A percentile compares a stretch with the other conserved stretches of the same genome.
phyloP scores from a whole-genome alignment of 2,797 vertebrate genomes.

The Sebastes hopkinsi region DNA sequence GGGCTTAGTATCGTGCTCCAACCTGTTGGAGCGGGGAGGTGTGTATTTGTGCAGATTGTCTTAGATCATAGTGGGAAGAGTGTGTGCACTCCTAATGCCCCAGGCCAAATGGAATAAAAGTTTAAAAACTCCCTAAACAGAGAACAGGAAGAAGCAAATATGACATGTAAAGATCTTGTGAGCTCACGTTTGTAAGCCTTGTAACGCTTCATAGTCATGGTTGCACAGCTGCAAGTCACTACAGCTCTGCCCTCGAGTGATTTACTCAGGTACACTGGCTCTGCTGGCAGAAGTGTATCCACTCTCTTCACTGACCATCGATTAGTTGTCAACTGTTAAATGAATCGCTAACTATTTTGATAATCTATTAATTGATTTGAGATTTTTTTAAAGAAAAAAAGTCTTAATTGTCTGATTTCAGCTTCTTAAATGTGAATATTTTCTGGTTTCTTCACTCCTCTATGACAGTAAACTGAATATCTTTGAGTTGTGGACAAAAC shows the following conservation, averaged over 20 bases:
- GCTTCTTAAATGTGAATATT: too few species aligned
- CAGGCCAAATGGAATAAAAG: slow-evolving; percentile 13
- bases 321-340: too few species aligned
- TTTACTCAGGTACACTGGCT: not conserved
- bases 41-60: slow-evolving; percentile 52
- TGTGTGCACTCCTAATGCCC: slow-evolving; percentile 15
- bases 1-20: slow-evolving; percentile 58
- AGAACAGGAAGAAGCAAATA: not conserved
- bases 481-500: too few species aligned
- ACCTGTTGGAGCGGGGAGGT: slow-evolving; percentile 63
- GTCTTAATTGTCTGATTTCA: too few species aligned
- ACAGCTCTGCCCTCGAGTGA: not conserved
- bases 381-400: too few species aligned
- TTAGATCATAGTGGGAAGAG: slow-evolving; percentile 41
- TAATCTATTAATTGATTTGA: too few species aligned
- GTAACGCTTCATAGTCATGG: not conserved
- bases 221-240: not conserved
- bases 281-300: not conserved
- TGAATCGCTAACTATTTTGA: too few species aligned
- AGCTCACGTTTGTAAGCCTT: not conserved
- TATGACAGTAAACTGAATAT: too few species aligned
- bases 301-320: not conserved
- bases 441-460: too few species aligned
- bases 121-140: not conserved
- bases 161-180: not conserved